Percentiles rank a stretch among this genome's conserved stretches.
phyloP scores from a whole-genome alignment of 2,113 vertebrate species.

The Maccullochella peelii region DNA sequence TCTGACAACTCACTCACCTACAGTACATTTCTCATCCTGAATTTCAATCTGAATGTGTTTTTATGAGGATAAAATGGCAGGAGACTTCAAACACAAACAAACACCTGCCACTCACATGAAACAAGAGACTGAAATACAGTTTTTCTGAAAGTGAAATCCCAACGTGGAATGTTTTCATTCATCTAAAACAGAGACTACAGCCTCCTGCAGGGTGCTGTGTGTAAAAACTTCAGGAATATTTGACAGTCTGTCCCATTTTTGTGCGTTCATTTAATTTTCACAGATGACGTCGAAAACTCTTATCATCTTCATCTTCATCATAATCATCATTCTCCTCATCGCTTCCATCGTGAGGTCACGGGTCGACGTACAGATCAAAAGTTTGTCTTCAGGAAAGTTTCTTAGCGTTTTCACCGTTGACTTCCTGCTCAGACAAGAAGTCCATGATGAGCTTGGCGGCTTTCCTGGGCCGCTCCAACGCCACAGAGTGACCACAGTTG shows the following conservation, averaged over 20 bases:
- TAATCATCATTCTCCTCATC: background rate
- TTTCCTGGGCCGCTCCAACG: slow-evolving; percentile 92
- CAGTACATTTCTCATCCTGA: background rate
- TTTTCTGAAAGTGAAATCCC: slow-evolving; percentile 11
- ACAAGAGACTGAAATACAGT: background rate
- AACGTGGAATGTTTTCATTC: slow-evolving; percentile 5
- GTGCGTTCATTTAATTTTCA: background rate
- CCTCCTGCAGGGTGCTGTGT: background rate
- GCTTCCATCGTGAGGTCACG: background rate
- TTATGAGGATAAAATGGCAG: slow-evolving; percentile 15
- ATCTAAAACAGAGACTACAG: background rate
- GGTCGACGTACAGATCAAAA: background rate
- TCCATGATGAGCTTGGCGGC: slow-evolving; percentile 89
- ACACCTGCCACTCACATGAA: background rate
- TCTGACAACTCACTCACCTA: background rate
- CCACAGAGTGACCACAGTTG: slow-evolving; percentile 92
- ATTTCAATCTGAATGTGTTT: slow-evolving; percentile 1
- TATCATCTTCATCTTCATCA: background rate
- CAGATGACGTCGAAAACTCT: background rate
- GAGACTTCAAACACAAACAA: slow-evolving; percentile 9
- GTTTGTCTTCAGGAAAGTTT: slow-evolving; percentile 81
- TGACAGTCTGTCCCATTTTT: background rate
- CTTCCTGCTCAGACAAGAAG: slow-evolving; percentile 81
- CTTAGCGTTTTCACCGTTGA: slow-evolving; percentile 77
- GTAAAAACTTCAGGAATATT: slow-evolving; percentile 19